Base-by-base conservation (phyloP, 2,797 vertebrate genomes). In the Enteromius paludinosus region DNA sequence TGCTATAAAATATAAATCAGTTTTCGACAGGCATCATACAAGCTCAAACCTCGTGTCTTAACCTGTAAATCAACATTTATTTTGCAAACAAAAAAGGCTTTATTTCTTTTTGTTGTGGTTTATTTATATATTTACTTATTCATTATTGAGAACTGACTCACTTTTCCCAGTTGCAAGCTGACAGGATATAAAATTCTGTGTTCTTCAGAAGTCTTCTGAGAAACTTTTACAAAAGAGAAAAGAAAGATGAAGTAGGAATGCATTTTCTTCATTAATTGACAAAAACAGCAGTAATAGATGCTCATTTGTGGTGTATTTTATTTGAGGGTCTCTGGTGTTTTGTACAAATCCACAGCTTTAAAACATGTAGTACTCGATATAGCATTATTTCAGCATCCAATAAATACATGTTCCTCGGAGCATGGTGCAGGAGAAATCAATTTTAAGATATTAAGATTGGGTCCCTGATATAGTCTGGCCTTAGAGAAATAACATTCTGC, bases 361-460 rank as follows among this genome's bases (percentile, higher is more conserved):
- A 81, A 81, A 25, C 54, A 23, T 65, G 41, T 78, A 28, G 10
- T 7, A 47, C 59, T 49, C 18, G 12, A 61, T 15, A 10, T 33
- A 61, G 41, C 41, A 74, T 81, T 23, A 65, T 64, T 41, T 79
- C 18, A 59, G n/a, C 45, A 82, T 56, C 38, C 20, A 78, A 64
- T 69, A 79, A 73, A 79, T 41, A 11, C 47, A 69, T 64, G 45
- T 79, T 56, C 33, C 68, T 75, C n/a, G 7, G 35, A 54, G 62
- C 62, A 69, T 56, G 38, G 23, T 73, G 70, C 10, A 49, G 38
- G 5, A 45, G 18, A 74, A 72, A 81, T 81, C n/a, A 73, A 81
- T 81, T 35, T 81, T 49, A 65, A 56, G 64, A 83, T 76, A 77
- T 61, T 69, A 69, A 59, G 23, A 61, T 47, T 0, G 14, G 14